Percentiles rank a stretch among this genome's conserved stretches.
Evolutionary conservation across 2,113 vertebrate species (phyloP).

Genomic region (Nipponia nippon): DNA sequence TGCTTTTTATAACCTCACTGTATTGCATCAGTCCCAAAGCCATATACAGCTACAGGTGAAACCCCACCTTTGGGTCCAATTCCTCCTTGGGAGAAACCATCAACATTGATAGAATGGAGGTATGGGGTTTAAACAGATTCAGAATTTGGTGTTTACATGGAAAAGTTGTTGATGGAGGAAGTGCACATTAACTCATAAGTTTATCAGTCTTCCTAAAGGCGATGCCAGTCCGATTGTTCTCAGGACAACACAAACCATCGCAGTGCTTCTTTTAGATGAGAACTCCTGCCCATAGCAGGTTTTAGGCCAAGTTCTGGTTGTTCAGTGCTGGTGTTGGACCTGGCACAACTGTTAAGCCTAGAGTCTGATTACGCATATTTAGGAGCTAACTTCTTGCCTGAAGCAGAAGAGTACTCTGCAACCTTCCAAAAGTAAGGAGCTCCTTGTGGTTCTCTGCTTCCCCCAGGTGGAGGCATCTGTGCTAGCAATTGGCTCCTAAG

Average conservation of each 20-base stretch:
- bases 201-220: neutral
- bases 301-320: neutral
- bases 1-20: neutral
- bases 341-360: neutral
- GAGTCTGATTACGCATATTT: neutral
- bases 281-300: neutral
- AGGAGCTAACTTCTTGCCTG: neutral
- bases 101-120: neutral
- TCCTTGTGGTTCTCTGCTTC: slow-evolving; percentile 43
- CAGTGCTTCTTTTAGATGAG: neutral
- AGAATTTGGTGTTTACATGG: neutral
- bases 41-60: neutral
- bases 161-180: neutral
- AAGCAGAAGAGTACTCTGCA: neutral
- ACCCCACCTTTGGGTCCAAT: neutral
- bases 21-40: neutral
- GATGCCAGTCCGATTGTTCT: neutral
- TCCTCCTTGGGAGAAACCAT: neutral
- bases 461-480: slow-evolving; percentile 30
- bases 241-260: neutral
- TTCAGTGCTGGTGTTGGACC: neutral
- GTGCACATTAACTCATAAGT: neutral
- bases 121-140: neutral
- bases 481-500: neutral
- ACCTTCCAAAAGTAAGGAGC: neutral